Evolutionary conservation across 2,888 invertebrate species (phyloP).

Genomic region (Adineta ricciae): DNA sequence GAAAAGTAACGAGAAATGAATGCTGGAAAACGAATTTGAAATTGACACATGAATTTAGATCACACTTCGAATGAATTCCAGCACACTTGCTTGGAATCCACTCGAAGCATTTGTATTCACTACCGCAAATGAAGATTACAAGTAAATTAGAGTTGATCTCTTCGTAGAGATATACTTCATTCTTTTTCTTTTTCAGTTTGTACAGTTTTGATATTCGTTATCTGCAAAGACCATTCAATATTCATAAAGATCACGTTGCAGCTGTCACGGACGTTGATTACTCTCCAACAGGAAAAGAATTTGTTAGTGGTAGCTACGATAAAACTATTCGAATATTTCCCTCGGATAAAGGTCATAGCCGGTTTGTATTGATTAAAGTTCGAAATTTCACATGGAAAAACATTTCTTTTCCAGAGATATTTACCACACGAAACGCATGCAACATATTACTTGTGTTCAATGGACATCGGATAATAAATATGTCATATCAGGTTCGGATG

Average conservation of each 20-base stretch:
- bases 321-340: constrained; percentile 83
- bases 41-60: background rate
- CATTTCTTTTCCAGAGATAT: constrained; percentile 68
- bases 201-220: constrained; percentile 90
- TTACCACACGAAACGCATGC: constrained; percentile 97
- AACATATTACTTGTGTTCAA: constrained; percentile 74
- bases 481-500: constrained; percentile 85
- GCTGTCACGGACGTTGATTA: constrained; percentile 81
- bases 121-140: constrained; percentile 79
- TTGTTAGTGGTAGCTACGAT: constrained; percentile 90
- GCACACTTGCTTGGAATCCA: constrained; percentile 93
- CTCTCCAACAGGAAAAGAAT: constrained; percentile 87
- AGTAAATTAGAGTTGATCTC: background rate
- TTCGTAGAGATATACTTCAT: background rate
- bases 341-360: constrained; percentile 57
- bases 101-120: constrained; percentile 95
- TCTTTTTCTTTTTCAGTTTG: constrained; percentile 49
- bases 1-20: constrained; percentile 56
- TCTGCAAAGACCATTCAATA: constrained; percentile 67
- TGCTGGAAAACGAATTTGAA: background rate
- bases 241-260: constrained; percentile 84
- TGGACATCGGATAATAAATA: constrained; percentile 91
- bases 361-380: background rate
- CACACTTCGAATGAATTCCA: constrained; percentile 70
- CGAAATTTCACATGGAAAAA: too few species aligned